Evolutionary conservation across 2,888 invertebrate species (phyloP).

Genomic region (Embidobia sp.): DNA sequence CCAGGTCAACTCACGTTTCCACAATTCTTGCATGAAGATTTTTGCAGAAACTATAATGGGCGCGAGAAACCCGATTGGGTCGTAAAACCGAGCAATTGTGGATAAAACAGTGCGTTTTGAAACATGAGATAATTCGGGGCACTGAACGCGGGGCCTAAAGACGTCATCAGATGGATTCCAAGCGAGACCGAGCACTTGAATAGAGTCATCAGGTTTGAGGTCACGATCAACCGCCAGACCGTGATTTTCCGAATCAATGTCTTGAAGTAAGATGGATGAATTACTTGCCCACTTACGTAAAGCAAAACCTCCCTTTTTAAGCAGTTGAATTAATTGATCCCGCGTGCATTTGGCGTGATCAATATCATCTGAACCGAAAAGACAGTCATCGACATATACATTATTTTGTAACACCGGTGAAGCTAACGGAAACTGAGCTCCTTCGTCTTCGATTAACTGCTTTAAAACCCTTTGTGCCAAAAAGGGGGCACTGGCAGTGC

Average conservation of each 20-base stretch:
- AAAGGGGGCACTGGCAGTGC: background rate
- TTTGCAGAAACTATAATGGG: background rate
- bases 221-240: too few species aligned
- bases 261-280: too few species aligned
- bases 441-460: background rate
- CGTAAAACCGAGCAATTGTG: conserved; percentile 5
- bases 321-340: background rate
- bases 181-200: conserved; percentile 9
- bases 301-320: background rate
- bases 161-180: conserved; percentile 24
- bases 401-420: background rate
- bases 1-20: background rate
- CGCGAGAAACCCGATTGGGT: conserved; percentile 8
- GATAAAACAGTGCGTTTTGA: conserved; percentile 1
- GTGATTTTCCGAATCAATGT: too few species aligned
- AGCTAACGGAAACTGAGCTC: background rate
- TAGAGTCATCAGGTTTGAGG: background rate
- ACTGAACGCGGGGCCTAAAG: background rate
- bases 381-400: conserved; percentile 1
- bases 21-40: conserved; percentile 42
- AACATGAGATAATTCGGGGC: background rate
- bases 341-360: background rate
- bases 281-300: too few species aligned
- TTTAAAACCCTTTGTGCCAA: background rate
- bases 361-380: background rate